Percentiles rank a stretch among this genome's conserved stretches.
These are phyloP conservation scores for Odontesthes bonariensis DNA, from an alignment of 2,113 vertebrate species.

Conservation along the genomic window DNA sequence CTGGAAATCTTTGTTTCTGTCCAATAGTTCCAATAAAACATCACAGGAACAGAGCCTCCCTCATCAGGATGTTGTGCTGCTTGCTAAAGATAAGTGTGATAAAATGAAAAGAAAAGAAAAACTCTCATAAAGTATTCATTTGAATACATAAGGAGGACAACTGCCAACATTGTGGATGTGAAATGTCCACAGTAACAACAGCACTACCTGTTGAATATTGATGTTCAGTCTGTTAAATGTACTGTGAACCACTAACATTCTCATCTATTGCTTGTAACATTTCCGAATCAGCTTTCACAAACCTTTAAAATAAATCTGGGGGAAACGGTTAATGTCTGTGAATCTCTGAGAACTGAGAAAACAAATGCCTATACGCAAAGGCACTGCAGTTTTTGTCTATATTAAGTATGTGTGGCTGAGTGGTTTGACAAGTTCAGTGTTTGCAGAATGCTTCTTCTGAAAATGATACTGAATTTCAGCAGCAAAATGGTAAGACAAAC, in stretches of 20 bases:
- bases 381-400: not conserved
- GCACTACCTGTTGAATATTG: no score
- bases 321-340: no score
- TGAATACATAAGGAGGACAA: no score
- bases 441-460: not conserved
- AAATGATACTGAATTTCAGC: not conserved
- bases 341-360: not conserved
- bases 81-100: not conserved
- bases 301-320: no score
- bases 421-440: not conserved
- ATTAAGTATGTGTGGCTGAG: not conserved
- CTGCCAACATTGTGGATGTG: no score
- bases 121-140: not conserved
- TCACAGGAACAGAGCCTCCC: not conserved
- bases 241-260: no score
- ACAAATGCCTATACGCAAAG: not conserved
- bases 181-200: no score
- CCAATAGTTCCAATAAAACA: not conserved
- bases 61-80: not conserved
- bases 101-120: not conserved
- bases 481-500: no score
- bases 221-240: no score
- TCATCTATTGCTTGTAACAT: no score
- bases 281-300: no score
- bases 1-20: not conserved